A percentile compares a stretch with the other conserved stretches of the same genome.
Conservation (phyloP, 2,797 vertebrate genomes). For the Meriones psammophilus region DNA sequence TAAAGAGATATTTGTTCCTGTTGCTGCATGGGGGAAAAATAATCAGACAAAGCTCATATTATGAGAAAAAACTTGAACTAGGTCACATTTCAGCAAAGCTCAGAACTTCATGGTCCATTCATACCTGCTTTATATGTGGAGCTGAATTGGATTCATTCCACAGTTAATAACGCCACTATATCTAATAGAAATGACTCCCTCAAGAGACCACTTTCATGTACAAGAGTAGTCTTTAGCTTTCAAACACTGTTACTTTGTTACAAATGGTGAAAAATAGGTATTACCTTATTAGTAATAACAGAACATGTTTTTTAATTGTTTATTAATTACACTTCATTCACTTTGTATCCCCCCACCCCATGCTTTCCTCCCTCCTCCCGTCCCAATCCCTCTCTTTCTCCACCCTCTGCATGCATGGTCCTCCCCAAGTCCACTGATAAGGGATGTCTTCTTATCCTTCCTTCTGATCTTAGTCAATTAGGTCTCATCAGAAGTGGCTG, state of each 20-base stretch:
- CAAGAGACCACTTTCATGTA: background rate
- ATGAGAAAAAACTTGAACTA: background rate
- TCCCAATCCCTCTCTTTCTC: no score
- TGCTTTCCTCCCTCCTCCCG: no score
- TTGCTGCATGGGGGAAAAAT: background rate
- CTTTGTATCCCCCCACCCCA: no score
- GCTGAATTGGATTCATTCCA: background rate
- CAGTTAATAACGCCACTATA: background rate
- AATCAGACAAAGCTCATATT: background rate
- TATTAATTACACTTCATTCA: no score
- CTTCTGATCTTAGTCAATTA: no score
- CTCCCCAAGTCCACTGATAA: no score
- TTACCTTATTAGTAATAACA: background rate
- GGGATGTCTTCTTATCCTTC: no score
- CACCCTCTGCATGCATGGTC: no score
- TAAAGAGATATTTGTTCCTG: background rate
- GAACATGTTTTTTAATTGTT: no score
- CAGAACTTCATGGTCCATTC: background rate
- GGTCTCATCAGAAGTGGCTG: no score
- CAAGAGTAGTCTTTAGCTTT: background rate
- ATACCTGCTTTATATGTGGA: rapidly evolving
- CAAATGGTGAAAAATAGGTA: background rate
- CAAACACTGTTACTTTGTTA: background rate
- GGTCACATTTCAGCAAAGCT: background rate
- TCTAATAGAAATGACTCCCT: rapidly evolving